Percentiles rank a stretch among this genome's conserved stretches.
phyloP scores from a whole-genome alignment of 2,888 invertebrate species.

The Caenorhabditis sp. region DNA sequence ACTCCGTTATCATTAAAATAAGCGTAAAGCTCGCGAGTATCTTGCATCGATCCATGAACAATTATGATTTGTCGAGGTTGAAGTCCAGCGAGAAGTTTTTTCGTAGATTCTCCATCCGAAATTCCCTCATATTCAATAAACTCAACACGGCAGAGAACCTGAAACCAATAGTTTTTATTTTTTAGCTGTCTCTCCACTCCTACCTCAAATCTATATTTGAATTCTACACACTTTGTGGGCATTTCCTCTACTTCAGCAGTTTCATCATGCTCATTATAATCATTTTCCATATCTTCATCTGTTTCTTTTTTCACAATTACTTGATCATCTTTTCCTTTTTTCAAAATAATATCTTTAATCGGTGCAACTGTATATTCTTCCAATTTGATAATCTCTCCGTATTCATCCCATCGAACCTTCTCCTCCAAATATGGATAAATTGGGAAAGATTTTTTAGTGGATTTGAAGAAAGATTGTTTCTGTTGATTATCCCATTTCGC shows the following conservation, averaged over 20 bases:
- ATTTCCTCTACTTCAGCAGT: slow-evolving; percentile 52
- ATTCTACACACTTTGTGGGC: slow-evolving; percentile 70
- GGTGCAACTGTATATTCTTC: slow-evolving; percentile 81
- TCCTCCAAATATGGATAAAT: slow-evolving; percentile 96
- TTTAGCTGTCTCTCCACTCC: too few relatives aligned
- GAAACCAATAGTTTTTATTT: too few relatives aligned
- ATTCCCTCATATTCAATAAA: slow-evolving; percentile 96
- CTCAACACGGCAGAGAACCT: slow-evolving; percentile 67
- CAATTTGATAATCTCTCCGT: slow-evolving; percentile 90
- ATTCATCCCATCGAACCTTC: slow-evolving; percentile 82
- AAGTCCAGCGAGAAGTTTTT: slow-evolving; percentile 78
- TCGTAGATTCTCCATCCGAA: slow-evolving; percentile 77
- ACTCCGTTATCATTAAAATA: slow-evolving; percentile 57
- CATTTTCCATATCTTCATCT: slow-evolving; percentile 26
- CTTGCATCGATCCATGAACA: slow-evolving; percentile 80
- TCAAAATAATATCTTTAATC: slow-evolving; percentile 11
- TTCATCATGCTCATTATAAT: slow-evolving; percentile 20
- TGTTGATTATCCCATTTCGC: slow-evolving; percentile 53
- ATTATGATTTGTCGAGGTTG: slow-evolving; percentile 76
- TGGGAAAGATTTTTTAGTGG: slow-evolving; percentile 87
- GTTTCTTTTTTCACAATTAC: slow-evolving; percentile 30
- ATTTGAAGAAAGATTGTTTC: slow-evolving; percentile 81
- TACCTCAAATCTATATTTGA: slow-evolving; percentile 64
- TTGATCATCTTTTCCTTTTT: slow-evolving; percentile 20
- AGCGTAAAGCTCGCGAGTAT: slow-evolving; percentile 79